These are phyloP conservation scores for Bubo blakistoni DNA, from an alignment of 2,113 vertebrate genomes.

Conservation along the genomic window DNA sequence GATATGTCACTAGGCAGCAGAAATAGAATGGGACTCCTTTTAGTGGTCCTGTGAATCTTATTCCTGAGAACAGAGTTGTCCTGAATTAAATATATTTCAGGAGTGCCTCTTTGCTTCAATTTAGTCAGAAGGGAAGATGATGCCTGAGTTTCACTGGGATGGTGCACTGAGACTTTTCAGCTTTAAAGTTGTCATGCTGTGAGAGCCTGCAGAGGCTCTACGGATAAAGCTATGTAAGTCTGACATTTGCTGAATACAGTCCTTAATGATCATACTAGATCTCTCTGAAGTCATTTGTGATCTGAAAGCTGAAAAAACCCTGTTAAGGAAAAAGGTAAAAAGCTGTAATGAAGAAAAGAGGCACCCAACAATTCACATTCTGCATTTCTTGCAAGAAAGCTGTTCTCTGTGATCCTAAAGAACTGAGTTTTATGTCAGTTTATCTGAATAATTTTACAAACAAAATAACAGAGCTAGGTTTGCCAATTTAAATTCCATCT, in stretches of 20 bases:
- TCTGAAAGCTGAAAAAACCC: background rate
- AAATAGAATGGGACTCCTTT: background rate
- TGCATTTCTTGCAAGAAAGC: background rate
- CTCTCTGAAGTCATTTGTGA: slow-evolving; percentile 22
- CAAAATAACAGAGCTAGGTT: background rate
- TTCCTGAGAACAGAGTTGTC: background rate
- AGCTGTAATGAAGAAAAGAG: slow-evolving; percentile 14
- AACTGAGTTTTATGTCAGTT: background rate
- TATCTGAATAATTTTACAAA: slow-evolving; percentile 18
- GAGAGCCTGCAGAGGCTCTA: background rate
- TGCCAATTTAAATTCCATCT: slow-evolving; percentile 27
- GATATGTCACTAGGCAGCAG: background rate
- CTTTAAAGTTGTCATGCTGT: background rate
- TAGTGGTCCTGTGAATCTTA: background rate
- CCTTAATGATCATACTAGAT: slow-evolving; percentile 29
- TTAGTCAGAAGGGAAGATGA: background rate
- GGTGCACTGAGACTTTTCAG: background rate
- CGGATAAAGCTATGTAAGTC: background rate
- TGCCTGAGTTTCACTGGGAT: background rate
- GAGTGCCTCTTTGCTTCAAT: background rate
- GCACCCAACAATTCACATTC: background rate
- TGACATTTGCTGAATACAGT: slow-evolving; percentile 30
- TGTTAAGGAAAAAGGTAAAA: background rate
- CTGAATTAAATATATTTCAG: background rate
- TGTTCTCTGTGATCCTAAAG: background rate